phyloP scores from a whole-genome alignment of 2,797 vertebrate species.

The Sciurus vulgaris region DNA sequence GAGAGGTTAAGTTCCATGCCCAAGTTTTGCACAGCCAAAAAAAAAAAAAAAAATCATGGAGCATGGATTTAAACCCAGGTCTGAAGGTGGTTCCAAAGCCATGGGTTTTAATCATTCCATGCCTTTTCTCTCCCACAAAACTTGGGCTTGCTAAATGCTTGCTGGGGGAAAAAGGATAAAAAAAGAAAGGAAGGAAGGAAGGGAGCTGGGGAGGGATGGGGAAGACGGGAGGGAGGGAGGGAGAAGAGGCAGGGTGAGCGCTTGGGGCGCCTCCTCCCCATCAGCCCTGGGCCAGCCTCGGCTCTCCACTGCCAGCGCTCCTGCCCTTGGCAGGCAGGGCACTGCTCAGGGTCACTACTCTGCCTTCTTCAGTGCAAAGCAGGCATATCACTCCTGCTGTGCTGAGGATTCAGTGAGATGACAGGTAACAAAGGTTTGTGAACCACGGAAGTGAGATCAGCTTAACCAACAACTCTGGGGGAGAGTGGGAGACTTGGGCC shows the following conservation, averaged over 20 bases:
- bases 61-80: constrained; percentile 46
- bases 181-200: neutral
- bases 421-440: neutral
- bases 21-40: neutral
- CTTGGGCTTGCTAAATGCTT: constrained; percentile 6
- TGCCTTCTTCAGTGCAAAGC: neutral
- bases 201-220: neutral
- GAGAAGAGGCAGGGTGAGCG: neutral
- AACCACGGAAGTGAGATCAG: neutral
- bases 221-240: neutral
- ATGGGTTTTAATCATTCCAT: neutral
- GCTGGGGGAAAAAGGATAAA: neutral
- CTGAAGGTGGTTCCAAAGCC: constrained; percentile 1
- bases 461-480: neutral
- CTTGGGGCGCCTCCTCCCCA: neutral
- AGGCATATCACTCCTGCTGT: neutral
- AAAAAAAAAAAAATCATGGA: neutral
- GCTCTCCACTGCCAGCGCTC: neutral
- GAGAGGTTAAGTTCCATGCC: neutral
- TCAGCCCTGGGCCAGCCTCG: neutral
- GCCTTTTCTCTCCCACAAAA: constrained; percentile 27
- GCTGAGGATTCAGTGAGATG: neutral
- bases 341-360: neutral
- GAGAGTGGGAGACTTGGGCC: neutral
- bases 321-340: neutral